Conservation (phyloP, 1,140 invertebrate species). For the Psix sp. region DNA sequence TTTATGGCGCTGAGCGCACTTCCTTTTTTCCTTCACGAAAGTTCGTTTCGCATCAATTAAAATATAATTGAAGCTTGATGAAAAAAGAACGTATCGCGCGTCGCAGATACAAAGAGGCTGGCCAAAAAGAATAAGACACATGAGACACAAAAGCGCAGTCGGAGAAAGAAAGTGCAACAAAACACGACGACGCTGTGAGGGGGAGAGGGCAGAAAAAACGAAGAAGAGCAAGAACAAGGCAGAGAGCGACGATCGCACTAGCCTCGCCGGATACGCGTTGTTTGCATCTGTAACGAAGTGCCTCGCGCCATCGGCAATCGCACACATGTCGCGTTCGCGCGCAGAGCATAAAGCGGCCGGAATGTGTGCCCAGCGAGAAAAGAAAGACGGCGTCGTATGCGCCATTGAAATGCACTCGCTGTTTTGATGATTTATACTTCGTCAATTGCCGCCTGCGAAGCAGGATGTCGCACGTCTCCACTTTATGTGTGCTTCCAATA, state of each 20-base stretch:
- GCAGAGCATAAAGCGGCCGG: slow-evolving; percentile 49
- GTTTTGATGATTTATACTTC: slow-evolving; percentile 74
- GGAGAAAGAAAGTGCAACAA: slow-evolving; percentile 29
- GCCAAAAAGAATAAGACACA: slow-evolving; percentile 16
- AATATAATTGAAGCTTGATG: no score
- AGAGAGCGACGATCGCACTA: slow-evolving; percentile 45
- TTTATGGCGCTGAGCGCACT: no score
- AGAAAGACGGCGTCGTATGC: slow-evolving; percentile 47
- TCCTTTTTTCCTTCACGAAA: no score
- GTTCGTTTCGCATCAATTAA: no score
- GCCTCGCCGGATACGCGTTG: slow-evolving; percentile 71
- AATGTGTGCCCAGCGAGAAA: slow-evolving; percentile 52
- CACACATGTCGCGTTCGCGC: slow-evolving; percentile 55
- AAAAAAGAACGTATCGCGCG: no score
- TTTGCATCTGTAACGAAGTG: slow-evolving; percentile 73
- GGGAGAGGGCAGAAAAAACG: slow-evolving; percentile 14
- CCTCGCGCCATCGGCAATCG: slow-evolving; percentile 48
- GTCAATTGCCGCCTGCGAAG: slow-evolving; percentile 68
- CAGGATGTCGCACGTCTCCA: slow-evolving; percentile 73
- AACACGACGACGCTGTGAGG: not conserved
- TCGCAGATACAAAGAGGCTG: slow-evolving; percentile 1
- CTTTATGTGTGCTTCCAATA: slow-evolving; percentile 69
- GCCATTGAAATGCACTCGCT: slow-evolving; percentile 74
- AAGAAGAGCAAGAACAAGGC: slow-evolving; percentile 8
- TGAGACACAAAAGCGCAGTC: slow-evolving; percentile 20